A percentile compares a stretch with the other conserved stretches of the same genome.
Evolutionary conservation across 2,888 invertebrate genomes (phyloP).

Genomic region (Hanleya hanleyi): DNA sequence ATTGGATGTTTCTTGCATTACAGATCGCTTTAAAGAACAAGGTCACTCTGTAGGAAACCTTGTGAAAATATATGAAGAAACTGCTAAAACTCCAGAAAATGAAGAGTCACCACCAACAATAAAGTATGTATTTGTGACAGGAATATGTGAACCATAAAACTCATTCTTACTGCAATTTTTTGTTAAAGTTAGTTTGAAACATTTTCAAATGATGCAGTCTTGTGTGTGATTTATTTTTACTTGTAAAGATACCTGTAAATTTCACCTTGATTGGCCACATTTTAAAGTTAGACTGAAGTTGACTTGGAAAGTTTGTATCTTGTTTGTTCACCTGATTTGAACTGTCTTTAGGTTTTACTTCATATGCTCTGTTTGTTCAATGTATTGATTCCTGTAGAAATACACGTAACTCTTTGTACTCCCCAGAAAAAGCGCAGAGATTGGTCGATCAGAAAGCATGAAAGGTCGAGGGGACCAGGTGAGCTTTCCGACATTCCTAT

Average conservation of each 20-base stretch:
- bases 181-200: no score
- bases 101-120: conserved; percentile 2
- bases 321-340: background rate
- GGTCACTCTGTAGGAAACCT: conserved; percentile 45
- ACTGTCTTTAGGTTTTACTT: background rate
- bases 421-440: conserved; percentile 58
- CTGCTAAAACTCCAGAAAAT: background rate
- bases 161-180: no score
- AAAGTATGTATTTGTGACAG: background rate
- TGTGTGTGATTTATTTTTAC: no score
- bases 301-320: no score
- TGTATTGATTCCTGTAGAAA: no score
- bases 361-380: no score
- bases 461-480: conserved; percentile 75
- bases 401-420: background rate
- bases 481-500: no score
- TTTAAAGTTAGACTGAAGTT: no score
- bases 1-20: no score
- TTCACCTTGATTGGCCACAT: no score
- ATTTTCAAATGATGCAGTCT: no score
- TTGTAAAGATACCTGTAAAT: no score
- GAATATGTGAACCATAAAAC: background rate
- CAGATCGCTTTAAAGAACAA: conserved; percentile 8
- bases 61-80: conserved; percentile 38
- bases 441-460: conserved; percentile 83